phyloP scores from a whole-genome alignment of 2,797 vertebrate species.

The Hydrocynus forskahlii region DNA sequence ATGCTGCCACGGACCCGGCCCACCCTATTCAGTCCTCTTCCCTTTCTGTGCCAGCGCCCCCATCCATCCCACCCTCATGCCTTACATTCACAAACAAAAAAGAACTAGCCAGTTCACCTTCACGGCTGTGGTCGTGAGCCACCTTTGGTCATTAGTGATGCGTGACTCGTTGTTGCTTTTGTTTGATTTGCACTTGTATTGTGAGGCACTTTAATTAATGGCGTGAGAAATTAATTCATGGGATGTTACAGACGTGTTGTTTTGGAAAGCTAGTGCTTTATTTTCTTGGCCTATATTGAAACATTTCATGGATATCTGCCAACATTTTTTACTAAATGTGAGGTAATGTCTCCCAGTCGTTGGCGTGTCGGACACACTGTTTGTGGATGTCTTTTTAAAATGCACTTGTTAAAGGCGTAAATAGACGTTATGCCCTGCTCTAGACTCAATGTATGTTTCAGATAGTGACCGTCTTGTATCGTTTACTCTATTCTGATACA shows the following conservation, averaged over 20 bases:
- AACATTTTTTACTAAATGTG: constrained; percentile 53
- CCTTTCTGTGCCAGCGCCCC: background rate
- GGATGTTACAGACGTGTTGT: constrained; percentile 64
- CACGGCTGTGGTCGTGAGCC: constrained; percentile 43
- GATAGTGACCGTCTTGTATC: constrained; percentile 41
- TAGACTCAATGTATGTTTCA: constrained; percentile 41
- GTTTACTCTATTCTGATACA: constrained; percentile 26
- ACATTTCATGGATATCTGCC: constrained; percentile 45
- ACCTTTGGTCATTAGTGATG: constrained; percentile 47
- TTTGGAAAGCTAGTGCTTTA: constrained; percentile 40
- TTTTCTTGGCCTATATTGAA: constrained; percentile 37
- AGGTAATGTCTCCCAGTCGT: constrained; percentile 49
- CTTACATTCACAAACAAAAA: background rate
- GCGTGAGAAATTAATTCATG: constrained; percentile 33
- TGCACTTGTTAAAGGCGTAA: constrained; percentile 45
- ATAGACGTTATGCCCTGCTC: constrained; percentile 25
- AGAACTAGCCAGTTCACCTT: constrained; percentile 19
- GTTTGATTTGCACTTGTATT: constrained; percentile 62
- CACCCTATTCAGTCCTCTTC: background rate
- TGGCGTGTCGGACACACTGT: constrained; percentile 36
- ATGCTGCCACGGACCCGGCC: background rate
- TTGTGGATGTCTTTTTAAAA: constrained; percentile 42
- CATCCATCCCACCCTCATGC: no score
- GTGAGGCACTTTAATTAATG: constrained; percentile 60
- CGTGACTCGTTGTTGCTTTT: constrained; percentile 34